phyloP scores from a whole-genome alignment of 2,797 vertebrate species.

The Mergus octosetaceus region DNA sequence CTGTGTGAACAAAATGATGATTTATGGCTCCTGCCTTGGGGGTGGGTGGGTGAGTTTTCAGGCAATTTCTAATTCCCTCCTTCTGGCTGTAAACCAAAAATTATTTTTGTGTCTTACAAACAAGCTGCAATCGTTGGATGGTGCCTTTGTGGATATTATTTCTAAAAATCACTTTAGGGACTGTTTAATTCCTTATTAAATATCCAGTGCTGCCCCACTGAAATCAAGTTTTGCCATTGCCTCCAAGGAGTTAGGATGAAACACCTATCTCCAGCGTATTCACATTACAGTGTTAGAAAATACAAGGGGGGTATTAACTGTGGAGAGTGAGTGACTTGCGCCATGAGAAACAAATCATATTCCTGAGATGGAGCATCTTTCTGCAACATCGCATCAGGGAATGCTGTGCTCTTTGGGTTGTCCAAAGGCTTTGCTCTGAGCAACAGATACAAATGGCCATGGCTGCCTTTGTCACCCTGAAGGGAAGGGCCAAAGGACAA shows the following conservation, averaged over 20 bases:
- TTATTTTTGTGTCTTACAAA: slow-evolving; percentile 7
- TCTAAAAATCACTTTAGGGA: slow-evolving; percentile 20
- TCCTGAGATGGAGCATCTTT: not conserved
- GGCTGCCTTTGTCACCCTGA: not conserved
- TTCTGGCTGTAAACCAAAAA: slow-evolving; percentile 5
- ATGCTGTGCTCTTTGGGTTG: not conserved
- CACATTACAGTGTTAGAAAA: not conserved
- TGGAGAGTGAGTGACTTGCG: not conserved
- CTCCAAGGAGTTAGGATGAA: not conserved
- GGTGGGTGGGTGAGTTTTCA: slow-evolving; percentile 5
- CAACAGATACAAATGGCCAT: accelerated
- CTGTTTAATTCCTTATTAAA: slow-evolving; percentile 9
- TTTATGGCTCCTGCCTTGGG: slow-evolving; percentile 31
- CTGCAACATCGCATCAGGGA: not conserved
- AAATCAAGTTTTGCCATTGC: not conserved
- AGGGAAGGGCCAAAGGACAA: not conserved
- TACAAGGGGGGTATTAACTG: not conserved
- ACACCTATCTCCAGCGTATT: not conserved
- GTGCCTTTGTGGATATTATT: slow-evolving; percentile 15
- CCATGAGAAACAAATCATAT: not conserved
- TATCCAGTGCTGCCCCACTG: not conserved
- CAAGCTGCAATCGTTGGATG: not conserved
- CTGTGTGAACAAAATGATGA: slow-evolving; percentile 55
- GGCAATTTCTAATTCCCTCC: slow-evolving; percentile 40
- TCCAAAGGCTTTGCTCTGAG: not conserved